A percentile compares a stretch with the other conserved stretches of the same genome.
These are phyloP conservation scores for Prosopocoilus inquinatus DNA, from an alignment of 2,888 invertebrate species.

Conservation along the genomic window DNA sequence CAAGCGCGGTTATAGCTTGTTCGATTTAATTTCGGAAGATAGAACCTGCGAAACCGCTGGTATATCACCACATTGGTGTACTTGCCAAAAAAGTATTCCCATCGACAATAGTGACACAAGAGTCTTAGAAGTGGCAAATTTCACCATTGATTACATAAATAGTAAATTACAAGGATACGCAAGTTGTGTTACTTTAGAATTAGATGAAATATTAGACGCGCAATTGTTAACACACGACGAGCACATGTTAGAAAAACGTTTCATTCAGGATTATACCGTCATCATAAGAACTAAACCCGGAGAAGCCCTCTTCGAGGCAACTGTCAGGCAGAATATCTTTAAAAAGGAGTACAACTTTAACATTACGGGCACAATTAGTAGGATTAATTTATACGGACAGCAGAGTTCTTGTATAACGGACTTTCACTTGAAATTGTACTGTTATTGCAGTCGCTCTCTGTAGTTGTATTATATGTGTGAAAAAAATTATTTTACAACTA, in stretches of 20 bases:
- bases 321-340: conserved; percentile 54
- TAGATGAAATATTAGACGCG: conserved; percentile 65
- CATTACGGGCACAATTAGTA: conserved; percentile 71
- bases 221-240: conserved; percentile 58
- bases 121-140: conserved; percentile 60
- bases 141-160: conserved; percentile 67
- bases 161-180: conserved; percentile 57
- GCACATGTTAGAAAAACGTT: conserved; percentile 44
- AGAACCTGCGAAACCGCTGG: conserved; percentile 76
- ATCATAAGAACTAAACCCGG: conserved; percentile 66
- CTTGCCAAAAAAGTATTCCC: conserved; percentile 70
- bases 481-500: too few relatives aligned
- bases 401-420: conserved; percentile 77
- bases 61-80: conserved; percentile 85
- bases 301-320: conserved; percentile 75
- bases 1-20: conserved; percentile 69
- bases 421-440: conserved; percentile 73
- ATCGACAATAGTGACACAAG: conserved; percentile 55
- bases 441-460: conserved; percentile 47
- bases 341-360: conserved; percentile 8
- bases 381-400: conserved; percentile 76
- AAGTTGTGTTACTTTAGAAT: conserved; percentile 64
- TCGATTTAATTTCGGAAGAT: conserved; percentile 66
- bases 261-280: conserved; percentile 63
- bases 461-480: too few relatives aligned